Percentiles rank a stretch among this genome's conserved stretches.
Conservation (phyloP, 2,888 invertebrate species). For the Hedya salicella region DNA sequence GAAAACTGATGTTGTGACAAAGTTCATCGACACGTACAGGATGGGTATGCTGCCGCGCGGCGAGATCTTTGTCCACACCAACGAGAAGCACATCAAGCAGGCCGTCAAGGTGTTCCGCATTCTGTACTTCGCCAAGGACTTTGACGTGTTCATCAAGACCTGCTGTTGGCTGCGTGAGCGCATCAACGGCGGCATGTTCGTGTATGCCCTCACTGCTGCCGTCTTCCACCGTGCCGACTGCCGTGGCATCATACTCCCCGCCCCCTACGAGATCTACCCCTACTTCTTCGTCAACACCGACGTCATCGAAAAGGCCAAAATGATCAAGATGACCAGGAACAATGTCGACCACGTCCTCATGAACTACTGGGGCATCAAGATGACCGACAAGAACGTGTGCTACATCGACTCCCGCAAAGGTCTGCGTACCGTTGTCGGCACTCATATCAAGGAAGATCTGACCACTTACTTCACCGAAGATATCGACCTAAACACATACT, state of each 20-base stretch:
- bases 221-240: constrained; percentile 88
- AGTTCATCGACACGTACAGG: constrained; percentile 83
- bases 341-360: constrained; percentile 80
- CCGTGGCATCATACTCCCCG: constrained; percentile 87
- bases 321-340: constrained; percentile 87
- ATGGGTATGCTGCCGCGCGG: constrained; percentile 85
- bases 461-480: constrained; percentile 91
- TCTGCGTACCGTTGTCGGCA: constrained; percentile 82
- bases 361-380: constrained; percentile 79
- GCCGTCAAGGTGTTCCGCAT: constrained; percentile 86
- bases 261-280: constrained; percentile 91
- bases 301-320: constrained; percentile 88
- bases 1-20: constrained; percentile 85
- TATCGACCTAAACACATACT: constrained; percentile 89
- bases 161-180: constrained; percentile 89
- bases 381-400: constrained; percentile 84
- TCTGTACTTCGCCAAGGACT: constrained; percentile 88
- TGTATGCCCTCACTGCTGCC: constrained; percentile 88
- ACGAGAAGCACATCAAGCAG: constrained; percentile 86
- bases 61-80: constrained; percentile 86
- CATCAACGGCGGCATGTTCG: constrained; percentile 90
- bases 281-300: constrained; percentile 90
- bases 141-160: constrained; percentile 87
- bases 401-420: constrained; percentile 89
- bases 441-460: constrained; percentile 77